Base-by-base conservation (phyloP, 2,797 vertebrate genomes). In the Sebastes alutus region DNA sequence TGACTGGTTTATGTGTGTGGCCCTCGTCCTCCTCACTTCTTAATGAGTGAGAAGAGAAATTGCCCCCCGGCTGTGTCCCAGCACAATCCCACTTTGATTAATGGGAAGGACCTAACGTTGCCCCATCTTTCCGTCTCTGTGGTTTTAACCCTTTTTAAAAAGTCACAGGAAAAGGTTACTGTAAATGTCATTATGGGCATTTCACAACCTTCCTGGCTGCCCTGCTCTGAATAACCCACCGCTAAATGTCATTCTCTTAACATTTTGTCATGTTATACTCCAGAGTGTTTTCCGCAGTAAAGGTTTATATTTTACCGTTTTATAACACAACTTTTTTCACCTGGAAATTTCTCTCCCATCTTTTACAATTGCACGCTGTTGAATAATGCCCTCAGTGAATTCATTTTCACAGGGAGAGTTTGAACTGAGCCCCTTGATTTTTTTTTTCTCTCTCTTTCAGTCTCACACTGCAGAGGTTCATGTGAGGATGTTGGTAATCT, bases 141-240 rank as follows among this genome's bases (percentile, higher is more conserved):
- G 92, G 89, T 91, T 94, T 95, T 94, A 93, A 93, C 91, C 92
- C 91, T 88, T 92, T 88, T 90, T 88, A 85, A 92, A 92, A 93
- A 94, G 91, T 89, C 93, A 91, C 81, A 52, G 72, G 81, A 80
- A 94, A 94, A 93, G 93, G 92, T 94, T 93, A 89, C 87, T 84
- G 80, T 89, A 93, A 93, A 94, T 93, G 89, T 87, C 92, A 93
- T 89, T 82, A 90, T 85, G 88, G 76, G 81, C 82, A 68, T 89
- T 91, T 82, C 86, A 69, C 87, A 83, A 85, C 85, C 82, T 80
- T 66, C 78, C 64, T 10, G 42, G 55, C 59, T 35, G 65, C 77
- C 75, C 72, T 66, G 76, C 80, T 77, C 87, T 75, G 79, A 88
- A 85, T 77, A 81, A 84, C 80, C 79, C n/a, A 0, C 75, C 2